Evolutionary conservation across 2,797 vertebrate genomes (phyloP), one percentile per base, ranked within the genome.

Genomic region (Podarcis siculus): DNA sequence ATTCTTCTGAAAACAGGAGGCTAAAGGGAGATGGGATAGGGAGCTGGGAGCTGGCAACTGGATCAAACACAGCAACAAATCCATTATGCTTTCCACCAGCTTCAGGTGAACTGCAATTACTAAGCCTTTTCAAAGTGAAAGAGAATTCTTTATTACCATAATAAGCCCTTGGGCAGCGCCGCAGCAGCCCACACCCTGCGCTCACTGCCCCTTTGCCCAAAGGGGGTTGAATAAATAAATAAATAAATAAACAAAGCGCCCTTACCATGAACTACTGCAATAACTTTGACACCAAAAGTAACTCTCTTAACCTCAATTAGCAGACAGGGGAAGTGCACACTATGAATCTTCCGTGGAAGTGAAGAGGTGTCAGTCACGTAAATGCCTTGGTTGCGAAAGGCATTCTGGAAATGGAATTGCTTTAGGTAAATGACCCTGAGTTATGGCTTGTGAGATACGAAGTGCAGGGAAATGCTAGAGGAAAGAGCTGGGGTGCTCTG

Each of bases 301-400:
- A 32, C 83, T 94, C 92, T 93, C 39, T 88, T 91, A 90, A 94
- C 92, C 89, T 93, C 91, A 94, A 89, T 95, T 95, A 93, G 45
- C 91, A 93, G 72, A 83, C 91, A 89, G 92, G 21, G 89, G 90
- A 90, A 91, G 84, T 49, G n/a, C 89, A 87, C 0, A 0, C 82
- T 90, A 82, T 77, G 86, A 91, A 90, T 92, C 86, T 91, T 87
- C 69, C 89, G 49, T 72, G 87, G 89, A 87, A 89, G 92, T 83
- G 75, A 45, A 80, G 71, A 42, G 15, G 7, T 83, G 84, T 92
- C 92, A 94, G 25, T 87, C 90, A 49, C 75, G 82, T 61, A 89
- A 92, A 90, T 82, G 25, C 77, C 79, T 92, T 89, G 12, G 83
- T 89, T 49, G 49, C 90, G 93, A 86, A 89, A 45, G 61, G 17